These are phyloP conservation scores for Gymnothorax reevesii DNA, from an alignment of 2,797 vertebrate species.

Conservation along the genomic window DNA sequence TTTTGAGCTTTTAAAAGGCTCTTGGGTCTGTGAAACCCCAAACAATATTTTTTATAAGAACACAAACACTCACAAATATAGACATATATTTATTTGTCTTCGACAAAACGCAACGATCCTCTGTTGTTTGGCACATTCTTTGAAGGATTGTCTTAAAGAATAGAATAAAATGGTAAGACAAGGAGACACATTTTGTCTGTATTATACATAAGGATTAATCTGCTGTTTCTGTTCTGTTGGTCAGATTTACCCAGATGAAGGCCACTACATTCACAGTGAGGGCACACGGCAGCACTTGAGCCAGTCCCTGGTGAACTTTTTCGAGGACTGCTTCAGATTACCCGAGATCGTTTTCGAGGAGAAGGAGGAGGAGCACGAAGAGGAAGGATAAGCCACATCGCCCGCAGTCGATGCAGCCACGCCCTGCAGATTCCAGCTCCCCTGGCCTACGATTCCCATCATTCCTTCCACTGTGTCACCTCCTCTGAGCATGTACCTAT, in stretches of 20 bases:
- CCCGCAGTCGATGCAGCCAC: neutral
- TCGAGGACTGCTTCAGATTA: conserved; percentile 89
- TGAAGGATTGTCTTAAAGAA: too few relatives aligned
- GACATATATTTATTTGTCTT: too few relatives aligned
- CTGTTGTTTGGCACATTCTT: too few relatives aligned
- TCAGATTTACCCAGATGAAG: conserved; percentile 96
- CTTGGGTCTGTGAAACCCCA: too few relatives aligned
- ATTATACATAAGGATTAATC: neutral
- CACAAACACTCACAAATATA: too few relatives aligned
- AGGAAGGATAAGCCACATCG: conserved; percentile 79
- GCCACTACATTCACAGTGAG: conserved; percentile 85
- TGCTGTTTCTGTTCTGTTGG: conserved; percentile 19
- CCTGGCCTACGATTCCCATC: conserved; percentile 49
- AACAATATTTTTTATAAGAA: too few relatives aligned
- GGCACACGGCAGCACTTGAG: conserved; percentile 83
- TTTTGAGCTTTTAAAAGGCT: too few relatives aligned
- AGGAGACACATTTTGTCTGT: too few relatives aligned
- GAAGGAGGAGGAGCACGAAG: conserved; percentile 81
- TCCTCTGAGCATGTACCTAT: conserved; percentile 38
- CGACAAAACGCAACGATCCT: too few relatives aligned
- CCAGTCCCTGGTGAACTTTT: conserved; percentile 90
- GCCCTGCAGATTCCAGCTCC: conserved; percentile 59
- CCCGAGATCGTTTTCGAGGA: conserved; percentile 80
- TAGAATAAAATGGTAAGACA: too few relatives aligned
- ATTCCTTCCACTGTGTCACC: conserved; percentile 24